Percentiles rank a stretch among this genome's conserved stretches.
These are phyloP conservation scores for Tricholauxania praeusta DNA, from an alignment of 2,888 invertebrate species.

Conservation along the genomic window DNA sequence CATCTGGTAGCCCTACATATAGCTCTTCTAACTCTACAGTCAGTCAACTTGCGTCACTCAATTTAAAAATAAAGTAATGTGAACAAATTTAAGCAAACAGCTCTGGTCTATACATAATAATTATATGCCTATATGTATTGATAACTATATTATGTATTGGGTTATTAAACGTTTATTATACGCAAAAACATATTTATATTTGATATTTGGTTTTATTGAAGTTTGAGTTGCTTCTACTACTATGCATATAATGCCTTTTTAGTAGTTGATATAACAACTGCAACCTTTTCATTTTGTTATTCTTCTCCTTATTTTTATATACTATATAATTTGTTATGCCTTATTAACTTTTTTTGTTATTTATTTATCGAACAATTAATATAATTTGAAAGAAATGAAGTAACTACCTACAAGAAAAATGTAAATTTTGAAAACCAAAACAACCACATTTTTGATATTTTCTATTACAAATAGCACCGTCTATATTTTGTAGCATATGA, in stretches of 20 bases:
- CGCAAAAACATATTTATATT: neutral
- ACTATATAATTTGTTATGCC: neutral
- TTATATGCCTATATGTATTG: constrained; percentile 15
- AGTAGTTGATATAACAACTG: neutral
- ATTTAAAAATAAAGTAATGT: no score
- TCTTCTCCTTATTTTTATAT: neutral
- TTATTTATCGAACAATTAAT: constrained; percentile 5
- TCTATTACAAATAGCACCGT: constrained; percentile 19
- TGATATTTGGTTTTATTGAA: neutral
- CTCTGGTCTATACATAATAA: constrained; percentile 29
- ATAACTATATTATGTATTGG: constrained; percentile 23
- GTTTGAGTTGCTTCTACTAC: no score
- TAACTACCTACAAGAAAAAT: neutral
- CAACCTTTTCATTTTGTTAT: neutral
- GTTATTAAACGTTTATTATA: neutral
- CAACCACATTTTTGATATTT: constrained; percentile 18
- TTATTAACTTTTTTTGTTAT: neutral
- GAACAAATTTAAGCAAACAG: no score
- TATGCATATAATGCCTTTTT: neutral
- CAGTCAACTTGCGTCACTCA: no score
- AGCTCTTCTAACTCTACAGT: no score
- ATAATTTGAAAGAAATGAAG: neutral
- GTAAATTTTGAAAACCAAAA: neutral
- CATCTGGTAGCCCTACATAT: no score
- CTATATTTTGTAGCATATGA: constrained; percentile 9